A percentile compares a stretch with the other conserved stretches of the same genome.
Conservation (phyloP, 2,797 vertebrate genomes). For the Dromococcyx pavoninus region DNA sequence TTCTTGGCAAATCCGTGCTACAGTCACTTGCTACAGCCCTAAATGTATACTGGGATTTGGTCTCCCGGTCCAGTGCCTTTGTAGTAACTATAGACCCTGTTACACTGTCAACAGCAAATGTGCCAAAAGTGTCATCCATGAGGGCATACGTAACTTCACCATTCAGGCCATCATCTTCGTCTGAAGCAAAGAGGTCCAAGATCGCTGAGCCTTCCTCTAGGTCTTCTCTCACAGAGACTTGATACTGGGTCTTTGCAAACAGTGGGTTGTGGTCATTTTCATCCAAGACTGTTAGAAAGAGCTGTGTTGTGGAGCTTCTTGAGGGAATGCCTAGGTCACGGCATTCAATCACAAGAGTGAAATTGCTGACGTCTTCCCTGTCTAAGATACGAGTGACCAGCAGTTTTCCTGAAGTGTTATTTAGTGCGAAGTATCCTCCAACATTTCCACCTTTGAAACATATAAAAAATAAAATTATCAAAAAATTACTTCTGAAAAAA, state of each 20-base stretch:
- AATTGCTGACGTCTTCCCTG: constrained; percentile 84
- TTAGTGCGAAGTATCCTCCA: constrained; percentile 81
- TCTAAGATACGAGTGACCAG: constrained; percentile 82
- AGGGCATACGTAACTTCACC: constrained; percentile 85
- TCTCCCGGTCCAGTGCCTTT: constrained; percentile 83
- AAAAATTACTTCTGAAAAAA: not conserved
- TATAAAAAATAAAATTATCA: constrained; percentile 12
- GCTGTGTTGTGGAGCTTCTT: constrained; percentile 76
- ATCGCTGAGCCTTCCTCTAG: constrained; percentile 78
- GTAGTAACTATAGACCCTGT: constrained; percentile 79
- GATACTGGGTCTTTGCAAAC: constrained; percentile 81
- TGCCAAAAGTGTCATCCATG: constrained; percentile 78
- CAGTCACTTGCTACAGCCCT: constrained; percentile 84
- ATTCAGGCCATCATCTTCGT: constrained; percentile 85
- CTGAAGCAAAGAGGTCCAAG: constrained; percentile 80
- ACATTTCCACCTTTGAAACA: constrained; percentile 81
- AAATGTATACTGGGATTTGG: constrained; percentile 79
- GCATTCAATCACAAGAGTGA: constrained; percentile 84
- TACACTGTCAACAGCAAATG: constrained; percentile 79
- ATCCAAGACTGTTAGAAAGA: constrained; percentile 85
- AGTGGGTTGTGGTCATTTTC: constrained; percentile 88
- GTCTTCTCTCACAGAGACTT: constrained; percentile 83
- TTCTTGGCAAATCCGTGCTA: constrained; percentile 78
- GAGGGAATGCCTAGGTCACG: constrained; percentile 80
- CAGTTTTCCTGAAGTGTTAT: constrained; percentile 83